Conservation (phyloP, 2,888 invertebrate genomes). For the Prostheceraeus crozeri region DNA sequence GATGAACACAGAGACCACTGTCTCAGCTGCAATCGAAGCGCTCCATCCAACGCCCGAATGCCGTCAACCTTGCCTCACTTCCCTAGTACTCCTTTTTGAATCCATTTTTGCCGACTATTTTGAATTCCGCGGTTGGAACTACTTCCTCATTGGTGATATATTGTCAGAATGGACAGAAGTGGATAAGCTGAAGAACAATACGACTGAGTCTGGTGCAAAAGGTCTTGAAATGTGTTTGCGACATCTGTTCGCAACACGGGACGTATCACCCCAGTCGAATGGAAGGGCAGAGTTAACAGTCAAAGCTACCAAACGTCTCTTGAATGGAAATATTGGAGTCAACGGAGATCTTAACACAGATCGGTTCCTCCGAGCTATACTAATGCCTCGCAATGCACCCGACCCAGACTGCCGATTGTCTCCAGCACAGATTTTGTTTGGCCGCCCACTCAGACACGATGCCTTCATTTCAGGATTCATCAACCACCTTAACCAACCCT, state of each 20-base stretch:
- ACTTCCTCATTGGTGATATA: slow-evolving; percentile 41
- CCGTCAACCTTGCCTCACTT: too few relatives aligned
- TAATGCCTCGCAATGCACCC: not conserved
- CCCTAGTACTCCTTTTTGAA: too few relatives aligned
- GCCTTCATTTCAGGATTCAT: slow-evolving; percentile 5
- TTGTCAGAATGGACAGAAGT: slow-evolving; percentile 42
- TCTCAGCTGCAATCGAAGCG: not conserved
- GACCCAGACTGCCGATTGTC: not conserved
- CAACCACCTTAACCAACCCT: not conserved
- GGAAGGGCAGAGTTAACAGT: slow-evolving; percentile 41
- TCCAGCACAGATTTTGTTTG: slow-evolving; percentile 36
- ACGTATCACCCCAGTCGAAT: slow-evolving; percentile 42
- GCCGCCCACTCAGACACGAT: slow-evolving; percentile 26
- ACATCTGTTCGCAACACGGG: slow-evolving; percentile 41
- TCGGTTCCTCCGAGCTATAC: not conserved
- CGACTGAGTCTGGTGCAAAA: slow-evolving; percentile 37
- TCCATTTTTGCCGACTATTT: slow-evolving; percentile 39
- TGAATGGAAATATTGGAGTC: not conserved
- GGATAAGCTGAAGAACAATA: slow-evolving; percentile 30
- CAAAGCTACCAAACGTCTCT: slow-evolving; percentile 23
- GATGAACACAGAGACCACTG: not conserved
- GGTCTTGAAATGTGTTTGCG: slow-evolving; percentile 39
- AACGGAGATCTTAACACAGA: not conserved
- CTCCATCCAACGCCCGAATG: not conserved
- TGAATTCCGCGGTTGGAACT: slow-evolving; percentile 39